phyloP scores from a whole-genome alignment of 2,797 vertebrate genomes.

The Corythornis leucogaster region DNA sequence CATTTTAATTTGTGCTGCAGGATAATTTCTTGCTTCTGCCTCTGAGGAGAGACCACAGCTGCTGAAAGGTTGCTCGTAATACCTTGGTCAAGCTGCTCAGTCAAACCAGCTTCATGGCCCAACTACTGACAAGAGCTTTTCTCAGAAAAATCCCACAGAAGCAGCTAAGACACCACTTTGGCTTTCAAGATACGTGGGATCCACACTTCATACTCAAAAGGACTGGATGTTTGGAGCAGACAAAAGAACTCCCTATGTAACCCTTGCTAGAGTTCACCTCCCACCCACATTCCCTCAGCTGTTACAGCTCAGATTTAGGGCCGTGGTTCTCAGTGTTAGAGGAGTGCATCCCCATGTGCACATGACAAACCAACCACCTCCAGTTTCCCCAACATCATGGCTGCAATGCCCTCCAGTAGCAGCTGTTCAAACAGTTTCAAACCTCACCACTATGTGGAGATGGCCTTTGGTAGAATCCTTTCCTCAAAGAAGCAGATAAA shows the following conservation, averaged over 20 bases:
- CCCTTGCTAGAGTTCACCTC: background rate
- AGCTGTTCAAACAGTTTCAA: rapidly evolving
- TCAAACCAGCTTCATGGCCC: background rate
- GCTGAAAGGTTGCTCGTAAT: background rate
- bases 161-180: background rate
- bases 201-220: background rate
- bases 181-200: background rate
- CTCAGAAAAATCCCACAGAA: background rate
- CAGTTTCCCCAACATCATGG: background rate
- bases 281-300: background rate
- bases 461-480: background rate
- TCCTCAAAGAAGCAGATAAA: background rate
- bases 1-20: background rate
- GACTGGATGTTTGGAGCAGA: background rate
- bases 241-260: background rate
- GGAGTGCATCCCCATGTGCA: background rate
- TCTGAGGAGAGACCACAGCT: background rate
- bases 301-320: background rate
- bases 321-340: background rate
- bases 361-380: background rate
- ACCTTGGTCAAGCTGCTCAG: background rate
- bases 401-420: background rate
- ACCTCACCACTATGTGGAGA: background rate
- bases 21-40: background rate
- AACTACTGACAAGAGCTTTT: background rate